A percentile compares a stretch with the other conserved stretches of the same genome.
Conservation (phyloP, 1,140 invertebrate species). For the honey bee (Apis mellifera) region DNA sequence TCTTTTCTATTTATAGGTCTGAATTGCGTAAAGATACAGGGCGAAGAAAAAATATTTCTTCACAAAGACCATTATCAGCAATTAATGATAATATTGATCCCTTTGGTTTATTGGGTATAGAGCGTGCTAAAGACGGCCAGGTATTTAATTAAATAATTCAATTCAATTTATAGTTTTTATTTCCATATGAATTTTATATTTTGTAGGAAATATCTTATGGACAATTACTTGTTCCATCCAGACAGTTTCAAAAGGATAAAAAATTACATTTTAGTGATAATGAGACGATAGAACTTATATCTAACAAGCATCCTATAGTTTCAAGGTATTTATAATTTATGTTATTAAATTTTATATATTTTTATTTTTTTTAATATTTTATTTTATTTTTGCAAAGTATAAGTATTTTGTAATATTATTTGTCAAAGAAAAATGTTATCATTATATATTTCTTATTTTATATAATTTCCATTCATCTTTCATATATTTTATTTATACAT, state of each 20-base stretch:
- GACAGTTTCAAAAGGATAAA: slow-evolving; percentile 81
- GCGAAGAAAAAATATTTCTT: slow-evolving; percentile 90
- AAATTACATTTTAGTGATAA: slow-evolving; percentile 81
- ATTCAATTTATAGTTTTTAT: slow-evolving; percentile 9
- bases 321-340: slow-evolving; percentile 82
- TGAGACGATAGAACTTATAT: slow-evolving; percentile 82
- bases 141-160: slow-evolving; percentile 73
- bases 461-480: background rate
- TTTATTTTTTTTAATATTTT: slow-evolving; percentile 13
- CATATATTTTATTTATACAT: slow-evolving; percentile 2
- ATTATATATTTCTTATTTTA: background rate
- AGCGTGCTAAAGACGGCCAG: slow-evolving; percentile 91
- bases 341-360: slow-evolving; percentile 8
- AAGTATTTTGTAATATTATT: background rate
- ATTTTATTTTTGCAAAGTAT: background rate
- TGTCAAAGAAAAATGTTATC: background rate
- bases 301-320: slow-evolving; percentile 83
- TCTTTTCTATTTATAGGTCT: slow-evolving; percentile 80
- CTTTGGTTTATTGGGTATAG: slow-evolving; percentile 91
- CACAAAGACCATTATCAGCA: slow-evolving; percentile 90
- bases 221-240: slow-evolving; percentile 89
- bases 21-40: slow-evolving; percentile 89
- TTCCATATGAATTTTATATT: slow-evolving; percentile 28
- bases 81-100: slow-evolving; percentile 93
- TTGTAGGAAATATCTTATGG: slow-evolving; percentile 91